A percentile compares a stretch with the other conserved stretches of the same genome.
These are phyloP conservation scores for Meloe dianella DNA, from an alignment of 2,888 invertebrate genomes.

Conservation along the genomic window DNA sequence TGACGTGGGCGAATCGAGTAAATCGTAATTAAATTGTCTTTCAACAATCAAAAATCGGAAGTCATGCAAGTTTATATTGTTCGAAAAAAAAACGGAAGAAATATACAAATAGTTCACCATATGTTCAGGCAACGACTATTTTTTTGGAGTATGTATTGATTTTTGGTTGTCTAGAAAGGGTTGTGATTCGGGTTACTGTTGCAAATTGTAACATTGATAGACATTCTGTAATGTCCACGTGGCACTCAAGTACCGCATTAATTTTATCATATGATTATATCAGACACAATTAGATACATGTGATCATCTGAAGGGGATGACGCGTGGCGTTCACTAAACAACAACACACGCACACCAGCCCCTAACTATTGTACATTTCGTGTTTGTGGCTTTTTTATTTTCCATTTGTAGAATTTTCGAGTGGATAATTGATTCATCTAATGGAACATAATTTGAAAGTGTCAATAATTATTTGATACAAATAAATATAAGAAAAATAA, in stretches of 20 bases:
- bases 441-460: neutral
- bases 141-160: neutral
- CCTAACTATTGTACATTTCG: slow-evolving; percentile 27
- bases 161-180: neutral
- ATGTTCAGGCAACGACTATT: neutral
- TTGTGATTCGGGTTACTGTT: slow-evolving; percentile 1
- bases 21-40: slow-evolving; percentile 28
- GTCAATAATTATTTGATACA: neutral
- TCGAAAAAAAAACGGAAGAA: neutral
- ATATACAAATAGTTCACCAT: slow-evolving; percentile 1
- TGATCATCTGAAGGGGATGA: slow-evolving; percentile 43
- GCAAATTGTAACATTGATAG: slow-evolving; percentile 12
- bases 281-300: slow-evolving; percentile 55
- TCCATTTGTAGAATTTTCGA: slow-evolving; percentile 31
- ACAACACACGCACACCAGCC: slow-evolving; percentile 35
- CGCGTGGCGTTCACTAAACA: slow-evolving; percentile 47
- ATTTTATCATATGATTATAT: slow-evolving; percentile 57
- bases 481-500: neutral
- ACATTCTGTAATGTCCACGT: slow-evolving; percentile 42
- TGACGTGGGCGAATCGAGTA: slow-evolving; percentile 29
- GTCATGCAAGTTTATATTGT: slow-evolving; percentile 23
- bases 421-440: slow-evolving; percentile 30
- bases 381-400: slow-evolving; percentile 36
- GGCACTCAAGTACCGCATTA: slow-evolving; percentile 56
- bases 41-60: slow-evolving; percentile 19